Conservation (phyloP, 2,797 vertebrate species). For the Tolypeutes matacus region DNA sequence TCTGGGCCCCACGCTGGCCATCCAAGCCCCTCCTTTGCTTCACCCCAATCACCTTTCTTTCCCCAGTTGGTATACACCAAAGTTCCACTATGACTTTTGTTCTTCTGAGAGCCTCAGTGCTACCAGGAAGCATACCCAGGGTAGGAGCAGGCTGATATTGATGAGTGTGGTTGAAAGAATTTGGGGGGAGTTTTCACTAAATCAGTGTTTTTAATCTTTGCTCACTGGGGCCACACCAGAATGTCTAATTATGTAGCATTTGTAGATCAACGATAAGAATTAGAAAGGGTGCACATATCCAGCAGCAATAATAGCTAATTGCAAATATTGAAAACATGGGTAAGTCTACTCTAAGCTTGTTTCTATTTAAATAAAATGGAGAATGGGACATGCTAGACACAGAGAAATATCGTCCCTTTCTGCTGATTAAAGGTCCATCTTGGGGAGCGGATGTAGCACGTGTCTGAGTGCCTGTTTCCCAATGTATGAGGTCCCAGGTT, state of each 20-base stretch:
- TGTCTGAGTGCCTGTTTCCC: too few relatives aligned
- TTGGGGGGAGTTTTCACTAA: not conserved
- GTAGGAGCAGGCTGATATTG: not conserved
- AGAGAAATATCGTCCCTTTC: not conserved
- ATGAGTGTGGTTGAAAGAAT: not conserved
- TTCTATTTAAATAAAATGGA: not conserved
- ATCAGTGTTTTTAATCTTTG: not conserved
- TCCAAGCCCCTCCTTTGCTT: not conserved
- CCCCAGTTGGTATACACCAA: not conserved
- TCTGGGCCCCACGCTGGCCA: not conserved
- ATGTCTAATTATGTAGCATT: constrained; percentile 26
- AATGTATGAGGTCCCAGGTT: too few relatives aligned
- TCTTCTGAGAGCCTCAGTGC: not conserved
- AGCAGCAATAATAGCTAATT: not conserved
- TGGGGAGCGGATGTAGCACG: too few relatives aligned
- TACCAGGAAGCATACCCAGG: not conserved
- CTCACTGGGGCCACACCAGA: not conserved
- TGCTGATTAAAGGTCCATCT: not conserved
- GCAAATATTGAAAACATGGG: not conserved
- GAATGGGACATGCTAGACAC: not conserved
- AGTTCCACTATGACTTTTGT: not conserved
- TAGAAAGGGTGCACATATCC: not conserved
- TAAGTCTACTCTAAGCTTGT: not conserved
- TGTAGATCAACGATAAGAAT: not conserved
- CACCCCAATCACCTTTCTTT: not conserved